A percentile compares a stretch with the other conserved stretches of the same genome.
Conservation (phyloP, 2,113 vertebrate genomes). For the Apus apus region DNA sequence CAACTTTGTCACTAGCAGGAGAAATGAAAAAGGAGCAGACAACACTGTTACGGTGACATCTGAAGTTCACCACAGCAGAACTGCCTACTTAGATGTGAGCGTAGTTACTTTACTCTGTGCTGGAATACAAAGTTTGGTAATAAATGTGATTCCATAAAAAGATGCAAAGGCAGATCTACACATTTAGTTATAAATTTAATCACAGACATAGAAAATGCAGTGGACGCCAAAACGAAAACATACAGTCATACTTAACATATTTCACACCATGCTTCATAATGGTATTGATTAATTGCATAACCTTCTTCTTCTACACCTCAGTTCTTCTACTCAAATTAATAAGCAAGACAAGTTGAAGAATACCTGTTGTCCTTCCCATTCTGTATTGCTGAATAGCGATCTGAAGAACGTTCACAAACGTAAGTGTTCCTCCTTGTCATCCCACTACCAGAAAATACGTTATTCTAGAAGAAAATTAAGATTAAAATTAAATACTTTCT, state of each 20-base stretch:
- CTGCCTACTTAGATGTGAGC: neutral
- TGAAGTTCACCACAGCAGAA: neutral
- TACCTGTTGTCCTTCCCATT: constrained; percentile 99
- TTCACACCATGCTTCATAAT: neutral
- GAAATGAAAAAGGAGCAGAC: neutral
- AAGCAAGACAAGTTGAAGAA: neutral
- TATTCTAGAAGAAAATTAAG: constrained; percentile 76
- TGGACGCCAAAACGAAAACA: neutral
- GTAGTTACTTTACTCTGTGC: neutral
- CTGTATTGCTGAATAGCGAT: constrained; percentile 89
- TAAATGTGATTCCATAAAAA: neutral
- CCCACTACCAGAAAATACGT: constrained; percentile 82
- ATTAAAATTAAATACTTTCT: neutral
- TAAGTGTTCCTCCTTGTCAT: constrained; percentile 98
- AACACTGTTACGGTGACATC: neutral
- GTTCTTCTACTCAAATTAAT: neutral
- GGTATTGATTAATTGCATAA: neutral
- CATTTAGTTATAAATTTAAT: neutral
- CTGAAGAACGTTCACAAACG: constrained; percentile 91
- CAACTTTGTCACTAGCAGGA: neutral
- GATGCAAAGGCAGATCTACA: neutral
- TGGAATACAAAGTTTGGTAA: neutral
- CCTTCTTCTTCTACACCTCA: neutral
- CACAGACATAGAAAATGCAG: neutral
- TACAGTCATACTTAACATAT: accelerated